Base-by-base conservation (phyloP, 37 sponge, comb jelly and placozoan genomes). In the Axinella damicornis region DNA sequence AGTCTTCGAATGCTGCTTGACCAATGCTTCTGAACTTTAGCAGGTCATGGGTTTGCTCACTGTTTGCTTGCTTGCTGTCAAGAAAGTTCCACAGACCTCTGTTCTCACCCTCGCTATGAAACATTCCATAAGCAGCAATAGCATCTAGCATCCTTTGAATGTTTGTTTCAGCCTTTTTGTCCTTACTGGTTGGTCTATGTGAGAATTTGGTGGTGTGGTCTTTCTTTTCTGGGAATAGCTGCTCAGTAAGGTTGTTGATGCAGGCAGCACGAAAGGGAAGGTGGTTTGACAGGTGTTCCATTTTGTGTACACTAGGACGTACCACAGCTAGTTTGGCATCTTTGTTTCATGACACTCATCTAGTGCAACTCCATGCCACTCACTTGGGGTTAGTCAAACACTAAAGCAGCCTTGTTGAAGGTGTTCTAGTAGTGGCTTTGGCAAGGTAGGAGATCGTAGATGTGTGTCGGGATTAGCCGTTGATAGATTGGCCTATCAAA, bases 261-360 rank as follows among this genome's bases (percentile, higher is more conserved):
- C 70, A 69, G 5, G 6, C 16, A 30, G 70, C 2, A 9, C 37
- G 70, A 69, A 69, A 69, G 2, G 70, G 36, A 37, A 69, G 6
- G 70, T 14, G 16, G 28, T 69, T 69, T 30, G 36, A 20, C 2
- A 69, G 2, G 9, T 20, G 2, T 69, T 69, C 35, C 70, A 69
- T 69, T 6, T 4, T 2, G 5, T 69, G 34, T 5, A 4, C 5
- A 9, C 6, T 11, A 9, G 78, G 78, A 13, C 39, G 61, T 9
- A 77, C 64, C 5, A 77, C 39, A 36, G 78, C 32, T 13, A 60
- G 12, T 12, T 77, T 77, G 12, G 40, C 24, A 46, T 74, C 75
- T 9, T 53, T 41, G 25, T 74, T 74, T 61, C 62, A 61, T 61
- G 62, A 2, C 13, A 5, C 40, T 77, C 78, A 38, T 77, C 78